phyloP scores from a whole-genome alignment of 2,797 vertebrate genomes.

The Enteromius afrohamiltoni region DNA sequence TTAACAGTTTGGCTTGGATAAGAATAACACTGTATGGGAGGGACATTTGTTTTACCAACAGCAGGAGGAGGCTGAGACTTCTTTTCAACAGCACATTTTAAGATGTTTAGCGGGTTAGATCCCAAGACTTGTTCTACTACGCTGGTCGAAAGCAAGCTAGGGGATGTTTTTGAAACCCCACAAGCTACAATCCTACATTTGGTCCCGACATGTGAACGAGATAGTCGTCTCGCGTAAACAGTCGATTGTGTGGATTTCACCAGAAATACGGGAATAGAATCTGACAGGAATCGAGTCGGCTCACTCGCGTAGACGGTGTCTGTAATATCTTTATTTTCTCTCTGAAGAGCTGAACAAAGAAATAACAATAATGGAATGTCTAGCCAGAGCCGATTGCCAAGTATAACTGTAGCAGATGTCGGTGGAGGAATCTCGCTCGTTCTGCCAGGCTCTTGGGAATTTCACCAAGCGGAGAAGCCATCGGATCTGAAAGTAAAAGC shows the following conservation, averaged over 20 bases:
- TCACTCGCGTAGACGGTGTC: conserved; percentile 46
- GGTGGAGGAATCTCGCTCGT: conserved; percentile 64
- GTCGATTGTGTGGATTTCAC: conserved; percentile 31
- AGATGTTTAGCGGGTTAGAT: conserved; percentile 38
- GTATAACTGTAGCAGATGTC: conserved; percentile 70
- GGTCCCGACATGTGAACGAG: not conserved
- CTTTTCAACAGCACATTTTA: conserved; percentile 36
- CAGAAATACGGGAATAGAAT: not conserved
- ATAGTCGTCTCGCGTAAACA: conserved; percentile 1
- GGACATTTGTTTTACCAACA: conserved; percentile 52
- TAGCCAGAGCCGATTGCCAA: conserved; percentile 65
- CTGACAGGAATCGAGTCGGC: not conserved
- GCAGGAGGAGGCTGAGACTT: conserved; percentile 24
- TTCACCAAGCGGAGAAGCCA: conserved; percentile 48
- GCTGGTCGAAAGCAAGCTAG: not conserved
- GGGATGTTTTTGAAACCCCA: conserved; percentile 29
- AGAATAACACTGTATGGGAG: conserved; percentile 38
- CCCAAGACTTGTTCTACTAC: conserved; percentile 6
- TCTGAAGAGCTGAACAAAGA: conserved; percentile 71
- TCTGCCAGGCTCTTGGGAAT: conserved; percentile 65
- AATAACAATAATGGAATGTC: conserved; percentile 64
- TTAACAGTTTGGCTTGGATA: conserved; percentile 49
- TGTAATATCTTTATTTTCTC: conserved; percentile 66
- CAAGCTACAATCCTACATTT: not conserved
- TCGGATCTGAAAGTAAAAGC: conserved; percentile 39